Conservation (phyloP, 2,113 vertebrate genomes). For the Arothron firmamentum region DNA sequence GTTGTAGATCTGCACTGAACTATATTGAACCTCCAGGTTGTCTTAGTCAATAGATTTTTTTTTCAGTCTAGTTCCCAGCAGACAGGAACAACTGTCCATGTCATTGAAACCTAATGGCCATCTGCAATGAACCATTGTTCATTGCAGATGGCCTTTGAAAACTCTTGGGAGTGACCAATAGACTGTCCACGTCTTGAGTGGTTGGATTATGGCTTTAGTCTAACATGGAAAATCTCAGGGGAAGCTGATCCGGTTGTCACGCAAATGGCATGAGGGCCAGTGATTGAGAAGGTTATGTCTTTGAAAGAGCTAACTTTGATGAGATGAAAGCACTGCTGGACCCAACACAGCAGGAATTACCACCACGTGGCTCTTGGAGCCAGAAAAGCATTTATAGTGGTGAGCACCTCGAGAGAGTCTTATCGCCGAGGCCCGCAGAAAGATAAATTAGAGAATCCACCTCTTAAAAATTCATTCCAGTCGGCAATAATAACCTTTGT, state of each 20-base stretch:
- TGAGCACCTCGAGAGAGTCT: slow-evolving; percentile 14
- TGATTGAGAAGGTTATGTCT: slow-evolving; percentile 29
- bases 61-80: slow-evolving; percentile 17
- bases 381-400: slow-evolving; percentile 14
- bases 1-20: background rate
- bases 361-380: slow-evolving; percentile 31
- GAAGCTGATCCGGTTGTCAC: slow-evolving; percentile 29
- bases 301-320: slow-evolving; percentile 27
- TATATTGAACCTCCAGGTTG: slow-evolving; percentile 3
- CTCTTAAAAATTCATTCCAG: slow-evolving; percentile 61
- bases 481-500: slow-evolving; percentile 50
- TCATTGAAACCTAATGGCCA: slow-evolving; percentile 13
- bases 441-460: slow-evolving; percentile 52
- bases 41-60: background rate
- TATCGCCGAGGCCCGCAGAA: slow-evolving; percentile 32
- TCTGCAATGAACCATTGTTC: slow-evolving; percentile 40
- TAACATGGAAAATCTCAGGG: slow-evolving; percentile 27
- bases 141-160: slow-evolving; percentile 38
- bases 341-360: slow-evolving; percentile 10
- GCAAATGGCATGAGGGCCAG: slow-evolving; percentile 11
- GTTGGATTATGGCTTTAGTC: slow-evolving; percentile 41
- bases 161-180: slow-evolving; percentile 31
- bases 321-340: slow-evolving; percentile 3
- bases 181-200: slow-evolving; percentile 33
- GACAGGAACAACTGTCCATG: slow-evolving; percentile 43